These are phyloP conservation scores for Etheostoma perlongum DNA, from an alignment of 2,797 vertebrate species.

Conservation along the genomic window DNA sequence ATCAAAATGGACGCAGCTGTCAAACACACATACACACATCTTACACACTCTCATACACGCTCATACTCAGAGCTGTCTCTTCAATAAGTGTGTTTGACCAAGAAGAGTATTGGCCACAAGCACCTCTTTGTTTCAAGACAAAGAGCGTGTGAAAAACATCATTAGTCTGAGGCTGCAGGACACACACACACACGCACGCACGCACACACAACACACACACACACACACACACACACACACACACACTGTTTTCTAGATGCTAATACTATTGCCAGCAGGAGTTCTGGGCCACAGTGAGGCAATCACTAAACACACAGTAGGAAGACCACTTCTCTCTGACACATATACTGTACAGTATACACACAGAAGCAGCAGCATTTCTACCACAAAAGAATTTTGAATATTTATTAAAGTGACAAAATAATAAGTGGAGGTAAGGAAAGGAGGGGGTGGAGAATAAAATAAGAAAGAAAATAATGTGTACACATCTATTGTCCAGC, in stretches of 20 bases:
- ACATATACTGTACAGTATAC: neutral
- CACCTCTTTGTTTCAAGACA: slow-evolving; percentile 73
- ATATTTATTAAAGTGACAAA: slow-evolving; percentile 28
- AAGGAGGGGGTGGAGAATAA: neutral
- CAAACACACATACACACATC: slow-evolving; percentile 42
- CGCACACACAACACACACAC: slow-evolving; percentile 9
- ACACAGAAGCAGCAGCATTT: slow-evolving; percentile 22
- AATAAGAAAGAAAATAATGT: slow-evolving; percentile 7
- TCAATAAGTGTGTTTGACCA: slow-evolving; percentile 48
- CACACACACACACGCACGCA: slow-evolving; percentile 30
- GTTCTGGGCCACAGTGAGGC: slow-evolving; percentile 37
- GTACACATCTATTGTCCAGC: slow-evolving; percentile 46
- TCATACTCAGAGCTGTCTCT: slow-evolving; percentile 27
- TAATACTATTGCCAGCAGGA: slow-evolving; percentile 60
- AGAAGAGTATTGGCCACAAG: slow-evolving; percentile 54
- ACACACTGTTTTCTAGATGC: slow-evolving; percentile 60
- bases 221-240: slow-evolving; percentile 18
- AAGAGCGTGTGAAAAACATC: slow-evolving; percentile 72
- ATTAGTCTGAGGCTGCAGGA: slow-evolving; percentile 62
- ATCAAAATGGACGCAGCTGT: slow-evolving; percentile 70
- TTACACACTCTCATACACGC: slow-evolving; percentile 40
- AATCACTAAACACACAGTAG: slow-evolving; percentile 44
- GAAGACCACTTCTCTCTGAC: slow-evolving; percentile 34
- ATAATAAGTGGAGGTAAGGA: slow-evolving; percentile 15
- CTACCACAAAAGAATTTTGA: slow-evolving; percentile 4